A percentile compares a stretch with the other conserved stretches of the same genome.
Conservation (phyloP, 2,797 vertebrate species). For the Echiichthys vipera region DNA sequence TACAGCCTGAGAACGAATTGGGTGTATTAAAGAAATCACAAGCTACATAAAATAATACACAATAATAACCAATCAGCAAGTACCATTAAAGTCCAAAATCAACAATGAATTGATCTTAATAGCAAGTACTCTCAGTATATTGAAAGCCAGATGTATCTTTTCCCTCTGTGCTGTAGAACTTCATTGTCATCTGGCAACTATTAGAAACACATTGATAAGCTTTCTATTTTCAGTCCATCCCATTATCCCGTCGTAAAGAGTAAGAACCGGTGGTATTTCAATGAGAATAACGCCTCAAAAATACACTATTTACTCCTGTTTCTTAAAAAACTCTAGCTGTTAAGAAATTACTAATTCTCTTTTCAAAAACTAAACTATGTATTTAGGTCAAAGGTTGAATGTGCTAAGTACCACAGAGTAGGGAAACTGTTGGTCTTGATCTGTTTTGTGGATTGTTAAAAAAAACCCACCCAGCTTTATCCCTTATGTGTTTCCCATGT, state of each 20-base stretch:
- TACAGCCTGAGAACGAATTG: background rate
- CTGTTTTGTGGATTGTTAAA: background rate
- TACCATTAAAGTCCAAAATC: background rate
- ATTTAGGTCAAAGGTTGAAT: no score
- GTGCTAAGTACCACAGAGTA: background rate
- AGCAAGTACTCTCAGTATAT: background rate
- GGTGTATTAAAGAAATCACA: no score
- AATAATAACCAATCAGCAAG: background rate
- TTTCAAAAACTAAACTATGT: no score
- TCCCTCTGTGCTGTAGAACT: background rate
- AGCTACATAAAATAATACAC: no score
- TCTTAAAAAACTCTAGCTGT: background rate
- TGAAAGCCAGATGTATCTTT: background rate
- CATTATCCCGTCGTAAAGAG: no score
- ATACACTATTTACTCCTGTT: background rate
- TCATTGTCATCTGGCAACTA: background rate
- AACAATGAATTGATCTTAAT: background rate
- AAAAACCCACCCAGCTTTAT: no score
- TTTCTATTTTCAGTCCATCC: background rate
- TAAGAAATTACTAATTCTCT: background rate
- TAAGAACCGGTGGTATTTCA: no score
- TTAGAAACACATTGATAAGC: background rate
- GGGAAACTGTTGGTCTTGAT: background rate
- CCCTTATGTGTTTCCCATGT: no score
- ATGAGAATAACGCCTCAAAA: background rate